phyloP scores from a whole-genome alignment of 2,113 vertebrate species.

The Lagenorhynchus albirostris region DNA sequence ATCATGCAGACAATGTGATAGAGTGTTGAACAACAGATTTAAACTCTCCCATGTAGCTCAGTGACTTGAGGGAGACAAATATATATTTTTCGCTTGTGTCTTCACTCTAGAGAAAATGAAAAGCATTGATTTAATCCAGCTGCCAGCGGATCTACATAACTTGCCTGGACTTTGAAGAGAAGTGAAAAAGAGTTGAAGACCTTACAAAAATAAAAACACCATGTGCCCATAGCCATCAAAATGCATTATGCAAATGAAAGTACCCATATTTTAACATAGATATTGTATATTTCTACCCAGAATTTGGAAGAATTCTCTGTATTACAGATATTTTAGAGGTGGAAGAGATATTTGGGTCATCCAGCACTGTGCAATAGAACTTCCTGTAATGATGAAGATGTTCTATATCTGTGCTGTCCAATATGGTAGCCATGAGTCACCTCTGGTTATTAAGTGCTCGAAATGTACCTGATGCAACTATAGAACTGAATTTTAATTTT shows the following conservation, averaged over 20 bases:
- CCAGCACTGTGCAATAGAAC: not conserved
- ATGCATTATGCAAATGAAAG: conserved; percentile 1
- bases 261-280: not conserved
- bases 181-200: not conserved
- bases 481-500: not conserved
- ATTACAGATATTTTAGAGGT: not conserved
- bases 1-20: conserved; percentile 40
- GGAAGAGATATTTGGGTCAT: not conserved
- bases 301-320: not conserved
- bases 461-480: not conserved
- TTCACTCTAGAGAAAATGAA: conserved; percentile 44
- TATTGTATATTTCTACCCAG: not conserved
- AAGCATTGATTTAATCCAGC: conserved; percentile 20
- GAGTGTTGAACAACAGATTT: conserved; percentile 25
- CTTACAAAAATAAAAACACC: conserved; percentile 15
- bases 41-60: conserved; percentile 14
- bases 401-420: not conserved
- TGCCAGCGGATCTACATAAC: conserved; percentile 9
- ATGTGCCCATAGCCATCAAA: not conserved
- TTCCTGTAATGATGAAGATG: not conserved
- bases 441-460: not conserved
- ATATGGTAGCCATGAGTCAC: not conserved
- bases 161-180: not conserved
- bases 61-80: conserved; percentile 20
- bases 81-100: not conserved